Conservation (phyloP, 2,888 invertebrate species). For the Tridacna crocea region DNA sequence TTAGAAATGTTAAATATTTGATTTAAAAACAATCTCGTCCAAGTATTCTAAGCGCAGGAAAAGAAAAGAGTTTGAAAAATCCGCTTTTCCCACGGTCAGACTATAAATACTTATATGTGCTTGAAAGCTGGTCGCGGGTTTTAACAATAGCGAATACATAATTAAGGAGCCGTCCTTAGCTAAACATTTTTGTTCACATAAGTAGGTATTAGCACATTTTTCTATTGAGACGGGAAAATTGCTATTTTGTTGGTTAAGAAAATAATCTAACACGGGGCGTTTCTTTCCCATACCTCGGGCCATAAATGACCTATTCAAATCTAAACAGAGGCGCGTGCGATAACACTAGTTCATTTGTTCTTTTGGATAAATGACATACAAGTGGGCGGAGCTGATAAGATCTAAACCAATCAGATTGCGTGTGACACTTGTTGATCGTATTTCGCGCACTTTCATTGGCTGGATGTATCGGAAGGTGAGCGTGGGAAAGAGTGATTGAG, state of each 20-base stretch:
- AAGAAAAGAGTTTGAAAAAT: conserved; percentile 6
- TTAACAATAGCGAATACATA: conserved; percentile 48
- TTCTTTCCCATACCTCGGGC: conserved; percentile 55
- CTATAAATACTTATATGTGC: conserved; percentile 39
- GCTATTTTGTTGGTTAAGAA: conserved; percentile 55
- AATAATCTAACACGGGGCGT: conserved; percentile 51
- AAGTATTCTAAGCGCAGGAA: too few relatives aligned
- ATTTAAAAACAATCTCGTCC: too few relatives aligned
- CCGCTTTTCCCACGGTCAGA: conserved; percentile 56
- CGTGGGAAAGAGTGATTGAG: conserved; percentile 78
- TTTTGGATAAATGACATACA: conserved; percentile 41
- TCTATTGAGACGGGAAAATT: conserved; percentile 55
- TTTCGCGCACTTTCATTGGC: conserved; percentile 68
- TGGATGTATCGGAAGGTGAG: conserved; percentile 67
- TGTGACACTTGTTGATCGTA: conserved; percentile 57
- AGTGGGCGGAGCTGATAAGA: conserved; percentile 30
- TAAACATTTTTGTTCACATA: conserved; percentile 61
- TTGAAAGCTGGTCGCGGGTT: conserved; percentile 48
- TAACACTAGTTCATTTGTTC: conserved; percentile 55
- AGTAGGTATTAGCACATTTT: conserved; percentile 61
- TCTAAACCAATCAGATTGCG: conserved; percentile 39
- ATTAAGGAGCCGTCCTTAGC: conserved; percentile 46
- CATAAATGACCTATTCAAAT: conserved; percentile 42
- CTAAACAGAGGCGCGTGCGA: conserved; percentile 61
- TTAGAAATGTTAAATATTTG: too few relatives aligned